Evolutionary conservation across 2,888 invertebrate genomes (phyloP).

Genomic region (Nemotelus pantherinus): DNA sequence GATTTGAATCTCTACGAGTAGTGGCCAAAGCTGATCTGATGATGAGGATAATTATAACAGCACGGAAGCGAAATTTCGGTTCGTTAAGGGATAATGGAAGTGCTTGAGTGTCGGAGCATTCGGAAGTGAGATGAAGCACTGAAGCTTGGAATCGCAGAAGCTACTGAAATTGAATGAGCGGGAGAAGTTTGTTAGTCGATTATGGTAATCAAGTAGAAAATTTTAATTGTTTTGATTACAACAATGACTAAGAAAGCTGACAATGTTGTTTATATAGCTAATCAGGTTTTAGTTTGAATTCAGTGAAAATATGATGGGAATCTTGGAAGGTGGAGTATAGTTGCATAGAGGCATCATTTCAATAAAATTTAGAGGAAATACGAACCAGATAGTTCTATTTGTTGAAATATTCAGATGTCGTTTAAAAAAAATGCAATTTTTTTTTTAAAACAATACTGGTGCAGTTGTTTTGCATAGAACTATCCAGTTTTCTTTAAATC

Average conservation of each 20-base stretch:
- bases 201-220: slow-evolving; percentile 52
- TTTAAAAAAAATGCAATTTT: too few relatives aligned
- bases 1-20: slow-evolving; percentile 48
- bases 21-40: slow-evolving; percentile 45
- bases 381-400: too few relatives aligned
- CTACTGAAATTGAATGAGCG: slow-evolving; percentile 26
- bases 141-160: neutral
- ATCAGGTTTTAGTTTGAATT: slow-evolving; percentile 5
- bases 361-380: too few relatives aligned
- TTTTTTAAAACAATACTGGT: too few relatives aligned
- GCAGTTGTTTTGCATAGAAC: too few relatives aligned
- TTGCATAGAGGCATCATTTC: too few relatives aligned
- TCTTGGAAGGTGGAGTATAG: too few relatives aligned
- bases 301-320: too few relatives aligned
- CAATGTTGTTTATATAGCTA: slow-evolving; percentile 20
- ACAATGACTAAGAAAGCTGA: slow-evolving; percentile 29
- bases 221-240: slow-evolving; percentile 52
- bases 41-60: slow-evolving; percentile 49
- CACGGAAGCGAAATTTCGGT: slow-evolving; percentile 34
- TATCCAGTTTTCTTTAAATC: too few relatives aligned
- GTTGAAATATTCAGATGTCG: too few relatives aligned
- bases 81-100: slow-evolving; percentile 35
- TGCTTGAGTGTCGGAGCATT: slow-evolving; percentile 6
- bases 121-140: slow-evolving; percentile 11
- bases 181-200: slow-evolving; percentile 48